Evolutionary conservation across 2,797 vertebrate species (phyloP).

Genomic region (Pristis pectinata): DNA sequence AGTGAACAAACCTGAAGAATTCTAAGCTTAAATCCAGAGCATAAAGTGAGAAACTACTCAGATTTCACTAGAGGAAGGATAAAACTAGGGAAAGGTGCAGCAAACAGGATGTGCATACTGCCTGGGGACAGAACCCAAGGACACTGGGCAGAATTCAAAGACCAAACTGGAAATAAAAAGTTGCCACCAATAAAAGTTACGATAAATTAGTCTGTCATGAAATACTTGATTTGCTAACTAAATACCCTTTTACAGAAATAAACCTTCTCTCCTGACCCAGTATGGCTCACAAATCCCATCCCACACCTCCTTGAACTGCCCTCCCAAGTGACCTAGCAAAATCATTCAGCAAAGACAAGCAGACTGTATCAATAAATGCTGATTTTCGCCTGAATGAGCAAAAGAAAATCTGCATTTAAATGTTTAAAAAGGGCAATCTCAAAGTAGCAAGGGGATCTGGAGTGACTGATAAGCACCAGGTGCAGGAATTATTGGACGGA

Average conservation of each 20-base stretch:
- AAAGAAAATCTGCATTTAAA: background rate
- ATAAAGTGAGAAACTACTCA: background rate
- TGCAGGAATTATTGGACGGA: background rate
- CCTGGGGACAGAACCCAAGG: too few relatives aligned
- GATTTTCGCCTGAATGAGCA: background rate
- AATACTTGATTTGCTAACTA: background rate
- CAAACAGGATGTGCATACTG: background rate
- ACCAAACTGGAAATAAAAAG: background rate
- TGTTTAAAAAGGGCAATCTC: background rate
- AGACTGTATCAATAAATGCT: too few relatives aligned
- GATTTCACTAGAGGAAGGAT: too few relatives aligned
- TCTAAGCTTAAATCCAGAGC: background rate
- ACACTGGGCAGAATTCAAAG: background rate
- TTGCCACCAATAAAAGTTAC: background rate
- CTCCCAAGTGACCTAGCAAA: background rate
- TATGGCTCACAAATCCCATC: background rate
- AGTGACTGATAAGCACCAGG: background rate
- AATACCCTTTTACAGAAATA: background rate
- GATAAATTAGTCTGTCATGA: background rate
- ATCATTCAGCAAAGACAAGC: too few relatives aligned
- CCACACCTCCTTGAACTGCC: background rate
- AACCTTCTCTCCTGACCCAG: background rate
- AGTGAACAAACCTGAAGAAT: background rate
- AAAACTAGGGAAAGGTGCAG: too few relatives aligned
- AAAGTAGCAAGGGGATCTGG: background rate